A percentile compares a stretch with the other conserved stretches of the same genome.
Evolutionary conservation across 2,797 vertebrate species (phyloP).

Genomic region (Alcedo quadribrachys): DNA sequence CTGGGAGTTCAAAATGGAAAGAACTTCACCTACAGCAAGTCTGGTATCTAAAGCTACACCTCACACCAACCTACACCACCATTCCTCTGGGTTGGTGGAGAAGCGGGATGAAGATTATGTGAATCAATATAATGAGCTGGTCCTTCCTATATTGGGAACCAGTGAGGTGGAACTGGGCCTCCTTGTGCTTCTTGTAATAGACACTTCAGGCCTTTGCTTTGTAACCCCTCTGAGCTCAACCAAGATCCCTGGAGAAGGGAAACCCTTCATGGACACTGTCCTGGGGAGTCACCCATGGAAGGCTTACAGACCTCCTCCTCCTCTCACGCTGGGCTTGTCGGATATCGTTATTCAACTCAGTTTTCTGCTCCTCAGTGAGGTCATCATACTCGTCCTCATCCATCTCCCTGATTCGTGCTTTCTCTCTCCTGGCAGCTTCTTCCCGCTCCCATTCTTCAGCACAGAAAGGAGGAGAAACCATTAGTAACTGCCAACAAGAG

Average conservation of each 20-base stretch:
- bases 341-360: conserved; percentile 48
- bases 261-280: background rate
- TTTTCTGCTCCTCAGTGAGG: conserved; percentile 80
- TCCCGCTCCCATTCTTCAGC: conserved; percentile 65
- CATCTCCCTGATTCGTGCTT: conserved; percentile 74
- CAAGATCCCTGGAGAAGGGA: background rate
- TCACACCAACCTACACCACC: background rate
- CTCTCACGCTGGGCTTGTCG: conserved; percentile 63
- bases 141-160: background rate
- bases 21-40: background rate
- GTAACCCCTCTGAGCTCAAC: background rate
- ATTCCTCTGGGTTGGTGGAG: background rate
- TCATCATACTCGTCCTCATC: conserved; percentile 86
- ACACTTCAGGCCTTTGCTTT: background rate
- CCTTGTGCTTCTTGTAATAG: background rate
- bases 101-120: background rate
- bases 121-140: background rate
- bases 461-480: background rate
- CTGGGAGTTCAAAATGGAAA: background rate
- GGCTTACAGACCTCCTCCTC: conserved; percentile 77
- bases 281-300: background rate
- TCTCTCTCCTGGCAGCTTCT: conserved; percentile 58
- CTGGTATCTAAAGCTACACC: background rate
- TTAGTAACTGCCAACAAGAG: background rate
- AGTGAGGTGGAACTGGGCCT: background rate